Evolutionary conservation across 2,888 invertebrate genomes (phyloP), one percentile per base, ranked within the genome.

Genomic region (Drosophila mayaguana): DNA sequence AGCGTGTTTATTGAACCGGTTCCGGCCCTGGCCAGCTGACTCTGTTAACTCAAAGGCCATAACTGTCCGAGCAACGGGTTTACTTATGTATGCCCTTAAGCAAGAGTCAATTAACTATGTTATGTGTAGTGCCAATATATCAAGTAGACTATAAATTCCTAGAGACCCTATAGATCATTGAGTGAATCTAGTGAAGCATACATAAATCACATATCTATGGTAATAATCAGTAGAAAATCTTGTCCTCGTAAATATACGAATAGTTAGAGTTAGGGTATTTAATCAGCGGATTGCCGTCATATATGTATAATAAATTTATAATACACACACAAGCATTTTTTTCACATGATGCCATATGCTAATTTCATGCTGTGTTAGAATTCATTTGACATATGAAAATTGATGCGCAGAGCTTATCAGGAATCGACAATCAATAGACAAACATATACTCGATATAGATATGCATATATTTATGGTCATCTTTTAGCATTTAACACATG

Each of bases 331-430:
- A 56, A 3, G 22, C 22, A 18, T 45, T 16, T 54, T 40, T 48
- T 22, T 54, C 22, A 40, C 11, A 51, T 11, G 55, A 1, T 42
- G 12, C n/a, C 38, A 36, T 63, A 83, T 83, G 83, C 75, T 86
- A 83, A 83, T 86, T 77, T 50, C 45, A 63, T 69, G 63, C 22
- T 63, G n/a, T 18, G 53, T 63, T 63, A 85, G 83, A 83, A 83
- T 73, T 70, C 60, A 75, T 73, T 75, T 71, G 54, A 62, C 55
- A 50, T 57, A 62, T 63, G 82, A 63, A 76, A 80, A 75, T 82
- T 72, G 65, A 78, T 83, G 78, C 48, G 66, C 62, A n/a, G n/a
- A 32, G 22, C 59, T 62, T 59, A 70, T 38, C 43, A 53, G 53
- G 54, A 14, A 63, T 69, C 45, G 2, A 46, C n/a, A 53, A 12